phyloP scores from a whole-genome alignment of 2,888 invertebrate genomes.

The Ecdyonurus torrentis region DNA sequence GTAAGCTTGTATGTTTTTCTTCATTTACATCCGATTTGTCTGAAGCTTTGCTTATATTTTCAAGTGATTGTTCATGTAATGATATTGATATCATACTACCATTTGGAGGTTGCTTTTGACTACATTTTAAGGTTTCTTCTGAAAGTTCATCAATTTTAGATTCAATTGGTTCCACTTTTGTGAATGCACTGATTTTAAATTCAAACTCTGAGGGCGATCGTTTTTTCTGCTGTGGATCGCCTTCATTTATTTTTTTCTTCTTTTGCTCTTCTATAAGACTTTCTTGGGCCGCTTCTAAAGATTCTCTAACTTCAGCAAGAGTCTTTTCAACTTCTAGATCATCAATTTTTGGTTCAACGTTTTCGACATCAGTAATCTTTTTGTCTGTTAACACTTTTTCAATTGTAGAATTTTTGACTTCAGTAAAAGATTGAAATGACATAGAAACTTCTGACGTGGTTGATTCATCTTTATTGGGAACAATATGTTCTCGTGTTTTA shows the following conservation, averaged over 20 bases:
- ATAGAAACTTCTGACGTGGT: no score
- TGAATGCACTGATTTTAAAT: conserved; percentile 40
- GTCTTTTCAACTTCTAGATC: conserved; percentile 36
- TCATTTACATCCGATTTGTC: background rate
- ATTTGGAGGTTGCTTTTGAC: background rate
- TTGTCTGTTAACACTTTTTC: no score
- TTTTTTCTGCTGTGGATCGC: conserved; percentile 31
- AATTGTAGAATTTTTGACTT: no score
- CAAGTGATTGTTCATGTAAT: no score
- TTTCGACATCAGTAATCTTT: no score
- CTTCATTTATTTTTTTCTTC: conserved; percentile 31
- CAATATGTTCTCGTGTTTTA: no score
- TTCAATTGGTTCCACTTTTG: conserved; percentile 15
- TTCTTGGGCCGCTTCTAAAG: conserved; percentile 49
- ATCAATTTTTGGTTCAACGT: no score
- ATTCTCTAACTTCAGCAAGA: conserved; percentile 52
- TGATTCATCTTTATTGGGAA: no score
- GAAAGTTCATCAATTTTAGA: conserved; percentile 18
- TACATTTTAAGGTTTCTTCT: conserved; percentile 11
- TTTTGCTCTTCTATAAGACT: conserved; percentile 51
- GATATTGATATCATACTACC: no score
- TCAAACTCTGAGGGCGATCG: conserved; percentile 59
- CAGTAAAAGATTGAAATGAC: no score
- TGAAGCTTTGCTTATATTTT: no score
- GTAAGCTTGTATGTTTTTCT: background rate